Evolutionary conservation across 2,113 vertebrate genomes (phyloP).

Genomic region (Pionites leucogaster): DNA sequence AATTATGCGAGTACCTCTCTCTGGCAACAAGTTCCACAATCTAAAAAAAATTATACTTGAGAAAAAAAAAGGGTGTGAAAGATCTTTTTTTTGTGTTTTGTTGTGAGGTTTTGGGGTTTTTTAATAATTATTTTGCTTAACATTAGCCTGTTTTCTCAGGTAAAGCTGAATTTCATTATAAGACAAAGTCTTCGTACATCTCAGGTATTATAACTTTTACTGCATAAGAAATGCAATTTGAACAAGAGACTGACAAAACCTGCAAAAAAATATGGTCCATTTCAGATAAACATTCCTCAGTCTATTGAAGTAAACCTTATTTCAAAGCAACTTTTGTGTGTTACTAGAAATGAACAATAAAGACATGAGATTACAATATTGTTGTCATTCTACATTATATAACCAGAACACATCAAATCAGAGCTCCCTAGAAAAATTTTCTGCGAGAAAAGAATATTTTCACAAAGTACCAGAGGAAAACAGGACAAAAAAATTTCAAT

Average conservation of each 20-base stretch:
- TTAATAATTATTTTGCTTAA: background rate
- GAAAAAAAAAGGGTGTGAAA: fast-evolving
- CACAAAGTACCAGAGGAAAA: background rate
- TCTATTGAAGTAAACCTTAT: background rate
- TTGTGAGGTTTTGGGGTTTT: background rate
- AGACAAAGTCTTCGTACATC: background rate
- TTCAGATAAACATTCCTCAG: background rate
- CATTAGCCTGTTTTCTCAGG: background rate
- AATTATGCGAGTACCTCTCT: background rate
- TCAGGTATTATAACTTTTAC: background rate
- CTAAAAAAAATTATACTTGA: background rate
- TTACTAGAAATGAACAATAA: background rate
- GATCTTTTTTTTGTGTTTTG: background rate
- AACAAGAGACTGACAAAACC: background rate
- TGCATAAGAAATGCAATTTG: background rate
- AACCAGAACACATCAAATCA: background rate
- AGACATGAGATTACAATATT: background rate
- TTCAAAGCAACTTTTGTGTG: background rate
- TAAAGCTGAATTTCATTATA: background rate
- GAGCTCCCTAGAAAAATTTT: background rate
- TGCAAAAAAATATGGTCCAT: background rate
- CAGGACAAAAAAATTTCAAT: background rate
- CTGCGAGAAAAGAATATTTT: background rate
- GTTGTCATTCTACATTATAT: background rate
- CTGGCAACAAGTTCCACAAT: background rate